Evolutionary conservation across 2,888 invertebrate species (phyloP), one percentile per base, ranked within the genome.

Genomic region (Drosophila gaucha): DNA sequence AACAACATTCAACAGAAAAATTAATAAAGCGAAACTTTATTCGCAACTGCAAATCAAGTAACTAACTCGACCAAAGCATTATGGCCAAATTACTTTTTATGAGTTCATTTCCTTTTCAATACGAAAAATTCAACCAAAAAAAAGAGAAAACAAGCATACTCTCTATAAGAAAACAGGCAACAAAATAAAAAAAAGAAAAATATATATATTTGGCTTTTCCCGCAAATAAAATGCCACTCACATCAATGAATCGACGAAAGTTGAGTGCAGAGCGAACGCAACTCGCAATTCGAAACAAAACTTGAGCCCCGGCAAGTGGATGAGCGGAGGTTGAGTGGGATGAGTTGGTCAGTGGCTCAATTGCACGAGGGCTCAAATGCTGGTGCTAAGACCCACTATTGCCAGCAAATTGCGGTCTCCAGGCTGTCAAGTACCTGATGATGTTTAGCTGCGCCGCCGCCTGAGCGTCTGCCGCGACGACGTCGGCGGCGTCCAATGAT

Each of bases 11-110:
- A 66, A 72, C 70, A 80, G 74, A 66, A 76, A 82, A 85, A 85
- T 85, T 85, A 85, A 85, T 85, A 85, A 86, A 80, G 85, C 85
- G 80, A 86, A 85, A 85, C 87, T 85, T 85, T 80, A 87, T 85
- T 78, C 83, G 87, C 80, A 87, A 85, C 87, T 85, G 84, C 85
- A 87, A 87, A 85, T 80, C 80, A 82, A 82, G 87, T 87, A 82
- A 87, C 85, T 82, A 80, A 83, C 84, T 86, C 78, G 69, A 66
- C 80, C 86, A 78, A 86, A 80, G 78, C 84, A 86, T 85, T 85
- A 86, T 76, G 87, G 72, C 87, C 70, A 85, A 87, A 85, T 85
- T 87, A 87, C 87, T 87, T 85, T 85, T 85, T 85, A 85, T 85
- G 87, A 85, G 83, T 87, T 87, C 72, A 82, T 85, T 85, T 85